Conservation (phyloP, 2,113 vertebrate genomes). For the Cichladusa arquata region DNA sequence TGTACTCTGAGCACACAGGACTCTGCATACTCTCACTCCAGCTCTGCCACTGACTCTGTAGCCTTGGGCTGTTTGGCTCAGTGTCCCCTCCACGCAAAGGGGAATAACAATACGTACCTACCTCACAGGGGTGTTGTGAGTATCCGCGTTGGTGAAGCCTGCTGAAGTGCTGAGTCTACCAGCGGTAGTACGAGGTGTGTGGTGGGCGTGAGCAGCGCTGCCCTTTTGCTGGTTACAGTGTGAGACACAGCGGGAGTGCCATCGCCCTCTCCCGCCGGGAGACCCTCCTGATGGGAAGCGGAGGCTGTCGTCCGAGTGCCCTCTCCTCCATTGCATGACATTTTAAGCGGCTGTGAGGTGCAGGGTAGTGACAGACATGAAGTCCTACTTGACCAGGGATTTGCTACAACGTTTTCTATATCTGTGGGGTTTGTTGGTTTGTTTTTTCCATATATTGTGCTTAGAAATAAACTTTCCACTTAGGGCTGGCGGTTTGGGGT, state of each 20-base stretch:
- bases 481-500: conserved; percentile 63
- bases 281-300: background rate
- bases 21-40: conserved; percentile 55
- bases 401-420: conserved; percentile 70
- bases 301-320: conserved; percentile 31
- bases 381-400: conserved; percentile 69
- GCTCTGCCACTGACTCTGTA: conserved; percentile 58
- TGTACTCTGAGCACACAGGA: conserved; percentile 52
- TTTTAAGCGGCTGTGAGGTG: conserved; percentile 56
- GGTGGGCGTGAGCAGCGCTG: conserved; percentile 44
- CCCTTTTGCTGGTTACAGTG: conserved; percentile 43
- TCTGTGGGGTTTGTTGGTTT: conserved; percentile 66
- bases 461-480: conserved; percentile 68
- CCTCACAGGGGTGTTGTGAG: conserved; percentile 39
- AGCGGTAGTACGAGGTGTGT: background rate
- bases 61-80: conserved; percentile 59
- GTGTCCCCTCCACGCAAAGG: conserved; percentile 33
- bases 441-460: conserved; percentile 68
- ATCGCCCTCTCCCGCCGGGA: conserved; percentile 37
- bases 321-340: conserved; percentile 62
- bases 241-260: conserved; percentile 6
- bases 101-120: conserved; percentile 45
- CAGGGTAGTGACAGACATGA: conserved; percentile 59
- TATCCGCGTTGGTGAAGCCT: conserved; percentile 41
- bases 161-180: conserved; percentile 33